These are phyloP conservation scores for Eupithecia tripunctaria DNA, from an alignment of 2,888 invertebrate genomes.

Conservation along the genomic window DNA sequence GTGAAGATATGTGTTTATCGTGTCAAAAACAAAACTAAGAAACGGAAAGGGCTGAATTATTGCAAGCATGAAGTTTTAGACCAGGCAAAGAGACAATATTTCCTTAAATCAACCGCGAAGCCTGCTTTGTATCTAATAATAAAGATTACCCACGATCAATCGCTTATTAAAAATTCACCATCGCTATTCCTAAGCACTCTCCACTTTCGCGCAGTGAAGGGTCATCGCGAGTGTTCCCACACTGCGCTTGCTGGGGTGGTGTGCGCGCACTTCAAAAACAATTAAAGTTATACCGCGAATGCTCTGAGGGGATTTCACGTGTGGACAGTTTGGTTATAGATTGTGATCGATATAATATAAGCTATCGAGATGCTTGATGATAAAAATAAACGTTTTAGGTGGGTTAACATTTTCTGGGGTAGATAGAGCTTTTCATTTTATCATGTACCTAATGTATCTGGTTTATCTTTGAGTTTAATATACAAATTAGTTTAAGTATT, in stretches of 20 bases:
- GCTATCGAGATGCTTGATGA: not conserved
- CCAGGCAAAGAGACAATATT: not conserved
- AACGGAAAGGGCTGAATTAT: no score
- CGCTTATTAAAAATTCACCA: conserved; percentile 40
- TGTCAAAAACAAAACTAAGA: no score
- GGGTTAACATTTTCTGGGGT: not conserved
- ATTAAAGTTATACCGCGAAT: conserved; percentile 76
- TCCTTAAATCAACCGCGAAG: no score
- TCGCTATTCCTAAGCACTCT: conserved; percentile 50
- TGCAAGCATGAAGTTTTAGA: no score
- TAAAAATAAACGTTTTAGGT: not conserved
- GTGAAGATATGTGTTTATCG: no score
- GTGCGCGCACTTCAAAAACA: conserved; percentile 76
- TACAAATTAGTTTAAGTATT: no score
- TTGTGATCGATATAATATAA: not conserved
- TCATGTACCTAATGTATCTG: no score
- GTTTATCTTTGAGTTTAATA: no score
- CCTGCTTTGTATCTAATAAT: not conserved
- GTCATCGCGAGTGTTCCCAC: conserved; percentile 48
- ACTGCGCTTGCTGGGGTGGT: conserved; percentile 51
- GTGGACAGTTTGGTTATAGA: not conserved
- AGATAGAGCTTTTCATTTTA: not conserved
- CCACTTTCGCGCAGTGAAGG: conserved; percentile 49
- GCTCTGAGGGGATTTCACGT: conserved; percentile 42
- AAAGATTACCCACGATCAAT: conserved; percentile 6